These are phyloP conservation scores for Antheraea pernyi DNA, from an alignment of 1,140 invertebrate species.

Conservation along the genomic window DNA sequence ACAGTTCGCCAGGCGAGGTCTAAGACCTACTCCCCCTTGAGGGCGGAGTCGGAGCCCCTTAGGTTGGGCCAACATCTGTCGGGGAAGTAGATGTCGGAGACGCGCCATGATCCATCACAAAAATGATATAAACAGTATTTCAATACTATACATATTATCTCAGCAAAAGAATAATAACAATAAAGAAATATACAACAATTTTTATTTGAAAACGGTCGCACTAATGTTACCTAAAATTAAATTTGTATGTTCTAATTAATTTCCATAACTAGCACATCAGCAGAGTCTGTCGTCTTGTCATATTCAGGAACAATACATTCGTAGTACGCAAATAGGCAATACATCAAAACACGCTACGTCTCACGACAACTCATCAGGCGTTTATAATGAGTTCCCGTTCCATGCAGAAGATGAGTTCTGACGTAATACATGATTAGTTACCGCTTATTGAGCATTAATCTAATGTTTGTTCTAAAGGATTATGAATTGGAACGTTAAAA, in stretches of 20 bases:
- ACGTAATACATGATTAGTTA: slow-evolving; percentile 24
- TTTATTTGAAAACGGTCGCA: too few species aligned
- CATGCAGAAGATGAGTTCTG: slow-evolving; percentile 16
- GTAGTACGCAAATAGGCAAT: slow-evolving; percentile 15
- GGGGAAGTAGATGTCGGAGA: too few species aligned
- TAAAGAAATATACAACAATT: too few species aligned
- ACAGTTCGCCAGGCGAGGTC: too few species aligned
- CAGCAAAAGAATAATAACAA: too few species aligned
- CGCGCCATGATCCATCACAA: too few species aligned
- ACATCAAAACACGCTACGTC: slow-evolving; percentile 19
- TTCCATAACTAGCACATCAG: neutral
- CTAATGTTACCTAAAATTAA: neutral
- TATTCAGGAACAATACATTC: neutral
- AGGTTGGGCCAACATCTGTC: too few species aligned
- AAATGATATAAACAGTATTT: too few species aligned
- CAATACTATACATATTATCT: too few species aligned
- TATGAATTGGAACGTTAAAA: too few species aligned
- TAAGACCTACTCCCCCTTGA: too few species aligned
- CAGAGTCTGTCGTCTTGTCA: neutral
- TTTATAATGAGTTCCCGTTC: slow-evolving; percentile 25
- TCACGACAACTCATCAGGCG: slow-evolving; percentile 21
- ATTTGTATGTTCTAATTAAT: neutral
- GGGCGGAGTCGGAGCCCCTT: too few species aligned
- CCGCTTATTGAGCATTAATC: neutral
- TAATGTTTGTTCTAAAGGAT: neutral